Conservation (phyloP, 2,113 vertebrate species). For the Cryptotis parvus region DNA sequence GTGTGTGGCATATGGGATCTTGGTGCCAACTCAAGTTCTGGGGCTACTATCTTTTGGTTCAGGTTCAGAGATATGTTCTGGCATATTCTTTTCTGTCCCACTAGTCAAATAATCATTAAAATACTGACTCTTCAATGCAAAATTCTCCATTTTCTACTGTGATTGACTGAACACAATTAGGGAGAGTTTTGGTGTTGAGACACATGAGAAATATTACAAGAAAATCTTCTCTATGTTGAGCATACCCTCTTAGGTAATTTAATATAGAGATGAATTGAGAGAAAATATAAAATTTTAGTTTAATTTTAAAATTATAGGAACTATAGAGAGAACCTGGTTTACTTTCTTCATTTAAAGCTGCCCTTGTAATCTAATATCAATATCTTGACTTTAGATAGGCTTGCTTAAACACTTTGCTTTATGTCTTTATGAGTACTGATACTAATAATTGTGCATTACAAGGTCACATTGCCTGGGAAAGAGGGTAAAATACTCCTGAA, state of each 20-base stretch:
- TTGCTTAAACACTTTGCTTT: not conserved
- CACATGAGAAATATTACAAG: not conserved
- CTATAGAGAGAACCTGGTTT: not conserved
- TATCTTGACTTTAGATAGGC: too few relatives aligned
- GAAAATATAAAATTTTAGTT: not conserved
- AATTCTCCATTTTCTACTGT: not conserved
- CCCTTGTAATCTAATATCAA: not conserved
- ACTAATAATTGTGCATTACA: not conserved
- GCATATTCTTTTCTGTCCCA: not conserved
- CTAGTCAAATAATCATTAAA: not conserved
- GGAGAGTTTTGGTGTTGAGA: conserved; percentile 4
- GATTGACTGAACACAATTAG: not conserved
- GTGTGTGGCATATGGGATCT: not conserved
- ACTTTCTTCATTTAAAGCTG: not conserved
- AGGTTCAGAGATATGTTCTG: not conserved
- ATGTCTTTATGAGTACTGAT: too few relatives aligned
- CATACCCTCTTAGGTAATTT: not conserved
- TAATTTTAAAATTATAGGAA: not conserved
- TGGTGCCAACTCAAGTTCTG: not conserved
- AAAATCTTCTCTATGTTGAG: not conserved
- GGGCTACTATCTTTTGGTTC: not conserved
- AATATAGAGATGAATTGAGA: not conserved
- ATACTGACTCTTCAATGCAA: not conserved
- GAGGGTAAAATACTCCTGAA: not conserved
- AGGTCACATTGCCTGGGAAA: not conserved